Evolutionary conservation across 1,140 invertebrate species (phyloP), one percentile per base, ranked within the genome.

Genomic region (Pollicipes pollicipes): DNA sequence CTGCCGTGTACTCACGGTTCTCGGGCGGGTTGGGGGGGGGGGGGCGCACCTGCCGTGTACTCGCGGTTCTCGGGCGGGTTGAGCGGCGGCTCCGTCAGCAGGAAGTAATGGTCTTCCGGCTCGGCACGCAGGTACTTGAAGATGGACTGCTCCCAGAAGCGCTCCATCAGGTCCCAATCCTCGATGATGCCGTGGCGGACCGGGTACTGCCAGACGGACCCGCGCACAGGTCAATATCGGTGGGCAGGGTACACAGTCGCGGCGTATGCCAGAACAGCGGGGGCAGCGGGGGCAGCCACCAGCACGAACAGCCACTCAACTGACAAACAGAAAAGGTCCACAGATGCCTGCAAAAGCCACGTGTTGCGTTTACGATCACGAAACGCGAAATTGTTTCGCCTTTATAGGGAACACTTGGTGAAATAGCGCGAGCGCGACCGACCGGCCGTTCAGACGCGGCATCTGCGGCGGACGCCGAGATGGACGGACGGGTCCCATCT

Each of bases 161-260:
- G 85, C 81, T 99, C 97, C 97, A 99, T 99, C 35, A 99, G 82
- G 83, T 99, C 96, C 97, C 97, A 99, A 80, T 99, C 97, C 83
- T 99, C 97, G 0, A 99, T 94, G 70, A 99, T 84, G 73, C 97
- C 97, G 86, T 99, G 97, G 73, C 97, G 86, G 45, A 99, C 97
- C 21, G 97, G 97, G 84, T 98, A 99, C 90, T 97, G 79, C 76
- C 37, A 81, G 72, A 31, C 8, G 45, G 6, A 74, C 29, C 66
- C 63, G 6, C 0, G 24, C 2, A 32, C 30, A 72, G n/a, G n/a
- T n/a, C n/a, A 35, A 35, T 35, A 35, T 4, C 16, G 32, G 32
- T 6, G 32, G 32, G 16, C 4, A 16, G 32, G 16, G 32, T 35
- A 35, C 32, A 16, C 4, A n/a, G n/a, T n/a, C n/a, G n/a, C n/a